These are phyloP conservation scores for Dicerorhinus sumatrensis DNA, from an alignment of 2,113 vertebrate genomes.

Conservation along the genomic window DNA sequence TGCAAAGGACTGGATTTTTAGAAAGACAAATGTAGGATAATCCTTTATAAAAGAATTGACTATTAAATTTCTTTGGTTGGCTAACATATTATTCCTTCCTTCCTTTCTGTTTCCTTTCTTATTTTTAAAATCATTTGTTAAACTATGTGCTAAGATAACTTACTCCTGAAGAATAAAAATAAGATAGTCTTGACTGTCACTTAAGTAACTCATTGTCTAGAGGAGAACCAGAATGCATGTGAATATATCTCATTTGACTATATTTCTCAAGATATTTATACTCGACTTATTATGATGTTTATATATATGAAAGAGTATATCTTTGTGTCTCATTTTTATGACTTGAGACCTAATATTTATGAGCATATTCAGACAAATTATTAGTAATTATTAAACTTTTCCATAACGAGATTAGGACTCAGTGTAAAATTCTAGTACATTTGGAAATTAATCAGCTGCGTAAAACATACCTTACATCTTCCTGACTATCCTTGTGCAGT, in stretches of 20 bases:
- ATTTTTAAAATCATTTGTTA: background rate
- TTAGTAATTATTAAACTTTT: background rate
- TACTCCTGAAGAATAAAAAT: background rate
- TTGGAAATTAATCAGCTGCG: background rate
- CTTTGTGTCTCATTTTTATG: background rate
- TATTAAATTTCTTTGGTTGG: background rate
- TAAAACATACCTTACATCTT: background rate
- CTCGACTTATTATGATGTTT: background rate
- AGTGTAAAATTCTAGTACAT: background rate
- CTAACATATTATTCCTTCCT: background rate
- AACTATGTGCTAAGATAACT: background rate
- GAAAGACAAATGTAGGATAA: background rate
- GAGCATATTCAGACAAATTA: background rate
- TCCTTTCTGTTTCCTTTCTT: background rate
- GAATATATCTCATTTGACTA: background rate
- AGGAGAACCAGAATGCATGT: background rate
- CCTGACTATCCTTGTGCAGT: background rate
- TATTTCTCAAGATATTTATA: background rate
- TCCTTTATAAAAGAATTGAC: background rate
- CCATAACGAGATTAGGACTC: background rate
- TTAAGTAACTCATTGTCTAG: background rate
- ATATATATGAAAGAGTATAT: background rate
- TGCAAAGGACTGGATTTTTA: background rate
- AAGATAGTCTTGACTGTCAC: background rate
- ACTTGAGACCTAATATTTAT: background rate